Percentiles rank a stretch among this genome's conserved stretches.
Evolutionary conservation across 2,888 invertebrate species (phyloP).

Genomic region (Zhuqinia jingwanae): DNA sequence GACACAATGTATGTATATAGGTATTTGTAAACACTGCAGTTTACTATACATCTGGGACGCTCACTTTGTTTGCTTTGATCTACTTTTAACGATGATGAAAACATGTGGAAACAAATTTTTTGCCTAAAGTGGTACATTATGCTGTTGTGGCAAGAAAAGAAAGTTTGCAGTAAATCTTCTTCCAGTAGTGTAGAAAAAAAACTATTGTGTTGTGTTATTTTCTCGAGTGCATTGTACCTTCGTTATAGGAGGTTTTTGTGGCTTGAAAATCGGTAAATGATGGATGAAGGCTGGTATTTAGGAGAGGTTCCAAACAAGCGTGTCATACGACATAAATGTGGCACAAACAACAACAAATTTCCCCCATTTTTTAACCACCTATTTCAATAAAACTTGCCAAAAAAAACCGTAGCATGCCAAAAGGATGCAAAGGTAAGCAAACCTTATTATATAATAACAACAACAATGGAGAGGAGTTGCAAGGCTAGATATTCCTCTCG

Average conservation of each 20-base stretch:
- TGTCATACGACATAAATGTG: too few relatives aligned
- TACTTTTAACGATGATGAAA: conserved; percentile 50
- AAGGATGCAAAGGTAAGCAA: too few relatives aligned
- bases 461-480: too few relatives aligned
- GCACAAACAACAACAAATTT: too few relatives aligned
- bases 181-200: background rate
- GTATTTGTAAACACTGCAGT: background rate
- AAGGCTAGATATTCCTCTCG: too few relatives aligned
- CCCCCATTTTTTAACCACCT: too few relatives aligned
- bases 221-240: conserved; percentile 4
- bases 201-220: background rate
- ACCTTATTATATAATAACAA: too few relatives aligned
- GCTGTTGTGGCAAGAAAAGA: background rate
- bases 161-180: conserved; percentile 17
- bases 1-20: too few relatives aligned
- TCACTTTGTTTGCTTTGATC: conserved; percentile 40
- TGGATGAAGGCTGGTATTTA: background rate
- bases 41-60: conserved; percentile 12
- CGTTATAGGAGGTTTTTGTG: background rate
- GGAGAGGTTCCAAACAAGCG: too few relatives aligned
- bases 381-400: too few relatives aligned
- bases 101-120: conserved; percentile 34
- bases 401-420: too few relatives aligned
- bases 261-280: conserved; percentile 31
- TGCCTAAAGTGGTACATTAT: background rate